phyloP scores from a whole-genome alignment of 1,140 invertebrate genomes.

The Gonioctena quinquepunctata region DNA sequence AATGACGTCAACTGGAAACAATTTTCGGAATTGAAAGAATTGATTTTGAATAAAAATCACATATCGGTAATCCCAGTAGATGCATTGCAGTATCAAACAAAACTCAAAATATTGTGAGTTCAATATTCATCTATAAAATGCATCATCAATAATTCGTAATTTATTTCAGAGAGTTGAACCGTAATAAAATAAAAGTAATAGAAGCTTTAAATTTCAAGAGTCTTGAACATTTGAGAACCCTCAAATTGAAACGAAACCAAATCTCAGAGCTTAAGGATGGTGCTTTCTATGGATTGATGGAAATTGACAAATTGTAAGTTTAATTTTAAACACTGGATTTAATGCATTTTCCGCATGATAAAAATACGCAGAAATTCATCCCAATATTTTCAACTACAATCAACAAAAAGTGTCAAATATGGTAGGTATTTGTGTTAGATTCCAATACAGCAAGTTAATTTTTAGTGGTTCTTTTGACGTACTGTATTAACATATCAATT shows the following conservation, averaged over 20 bases:
- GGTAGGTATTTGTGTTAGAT: too few species aligned
- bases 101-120: conserved; percentile 74
- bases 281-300: conserved; percentile 82
- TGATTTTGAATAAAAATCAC: conserved; percentile 83
- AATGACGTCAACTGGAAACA: conserved; percentile 71
- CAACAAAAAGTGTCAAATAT: too few species aligned
- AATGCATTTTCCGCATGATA: too few species aligned
- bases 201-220: conserved; percentile 80
- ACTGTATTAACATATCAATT: too few species aligned
- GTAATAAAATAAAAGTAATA: conserved; percentile 77
- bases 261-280: conserved; percentile 80
- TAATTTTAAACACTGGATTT: too few species aligned
- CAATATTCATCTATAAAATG: neutral
- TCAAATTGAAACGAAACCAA: conserved; percentile 80
- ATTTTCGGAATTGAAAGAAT: conserved; percentile 70
- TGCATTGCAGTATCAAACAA: conserved; percentile 70
- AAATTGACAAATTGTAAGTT: conserved; percentile 71
- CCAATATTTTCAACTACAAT: too few species aligned
- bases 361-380: too few species aligned
- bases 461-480: too few species aligned
- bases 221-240: conserved; percentile 68
- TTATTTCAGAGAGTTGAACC: conserved; percentile 74
- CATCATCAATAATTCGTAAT: neutral
- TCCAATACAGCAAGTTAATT: too few species aligned
- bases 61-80: conserved; percentile 71